These are phyloP conservation scores for Acleris cristana DNA, from an alignment of 2,888 invertebrate genomes.

Conservation along the genomic window DNA sequence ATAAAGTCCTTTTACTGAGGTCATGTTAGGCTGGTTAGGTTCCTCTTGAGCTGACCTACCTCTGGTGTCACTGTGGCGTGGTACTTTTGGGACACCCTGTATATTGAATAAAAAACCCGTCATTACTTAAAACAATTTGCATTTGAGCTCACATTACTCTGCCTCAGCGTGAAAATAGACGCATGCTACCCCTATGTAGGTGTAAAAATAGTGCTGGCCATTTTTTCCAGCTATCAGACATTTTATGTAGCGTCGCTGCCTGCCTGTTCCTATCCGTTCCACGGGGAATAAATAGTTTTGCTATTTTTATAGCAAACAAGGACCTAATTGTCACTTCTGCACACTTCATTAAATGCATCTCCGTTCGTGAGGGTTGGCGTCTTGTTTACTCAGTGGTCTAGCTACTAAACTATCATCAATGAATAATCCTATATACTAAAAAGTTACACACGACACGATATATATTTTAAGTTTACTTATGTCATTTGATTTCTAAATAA, in stretches of 20 bases:
- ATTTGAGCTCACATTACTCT: not conserved
- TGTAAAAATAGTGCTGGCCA: constrained; percentile 23
- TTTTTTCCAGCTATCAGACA: constrained; percentile 31
- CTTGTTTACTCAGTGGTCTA: constrained; percentile 12
- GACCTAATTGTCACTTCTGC: constrained; percentile 61
- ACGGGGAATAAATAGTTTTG: constrained; percentile 26
- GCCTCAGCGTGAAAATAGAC: constrained; percentile 7
- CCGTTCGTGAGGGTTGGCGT: constrained; percentile 43
- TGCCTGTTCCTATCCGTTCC: constrained; percentile 42
- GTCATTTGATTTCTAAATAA: too few relatives aligned
- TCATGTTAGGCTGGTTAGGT: too few relatives aligned
- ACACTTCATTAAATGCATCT: constrained; percentile 58
- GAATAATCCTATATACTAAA: too few relatives aligned
- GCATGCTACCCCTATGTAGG: constrained; percentile 8
- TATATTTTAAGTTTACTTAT: too few relatives aligned
- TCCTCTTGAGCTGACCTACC: too few relatives aligned
- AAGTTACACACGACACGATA: too few relatives aligned
- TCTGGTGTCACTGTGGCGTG: too few relatives aligned
- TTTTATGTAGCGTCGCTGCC: constrained; percentile 30
- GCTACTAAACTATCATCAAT: not conserved
- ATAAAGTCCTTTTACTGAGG: too few relatives aligned
- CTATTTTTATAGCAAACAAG: constrained; percentile 57
- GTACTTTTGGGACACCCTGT: too few relatives aligned
- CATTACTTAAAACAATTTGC: constrained; percentile 7
- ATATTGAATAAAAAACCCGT: too few relatives aligned